phyloP scores from a whole-genome alignment of 64 coral and sea anemone species.

The Actinia tenebrosa region DNA sequence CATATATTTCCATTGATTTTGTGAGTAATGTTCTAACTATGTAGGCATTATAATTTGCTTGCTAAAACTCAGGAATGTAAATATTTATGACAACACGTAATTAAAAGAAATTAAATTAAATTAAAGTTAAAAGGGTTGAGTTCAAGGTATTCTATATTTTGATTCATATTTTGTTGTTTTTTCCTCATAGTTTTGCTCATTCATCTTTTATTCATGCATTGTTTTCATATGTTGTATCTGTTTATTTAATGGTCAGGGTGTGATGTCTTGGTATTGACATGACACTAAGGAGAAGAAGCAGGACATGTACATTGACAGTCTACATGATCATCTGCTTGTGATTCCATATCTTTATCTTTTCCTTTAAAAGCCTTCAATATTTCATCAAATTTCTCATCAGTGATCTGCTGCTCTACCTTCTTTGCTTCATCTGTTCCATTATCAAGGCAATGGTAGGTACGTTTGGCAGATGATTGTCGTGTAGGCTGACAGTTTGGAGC shows the following conservation, averaged over 20 bases:
- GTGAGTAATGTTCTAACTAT: neutral
- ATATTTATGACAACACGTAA: neutral
- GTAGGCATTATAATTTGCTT: neutral
- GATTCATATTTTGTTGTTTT: neutral
- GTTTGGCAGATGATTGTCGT: neutral
- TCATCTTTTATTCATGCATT: neutral
- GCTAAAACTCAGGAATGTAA: neutral
- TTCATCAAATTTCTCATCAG: constrained; percentile 1
- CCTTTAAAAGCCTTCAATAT: neutral
- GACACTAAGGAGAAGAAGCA: neutral
- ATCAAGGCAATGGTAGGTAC: neutral
- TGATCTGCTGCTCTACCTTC: neutral
- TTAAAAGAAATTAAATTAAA: neutral
- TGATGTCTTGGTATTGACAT: no score
- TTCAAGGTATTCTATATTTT: neutral
- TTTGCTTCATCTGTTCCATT: neutral
- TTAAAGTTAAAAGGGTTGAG: neutral
- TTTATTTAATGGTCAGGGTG: neutral
- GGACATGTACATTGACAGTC: constrained; percentile 7
- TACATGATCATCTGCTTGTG: neutral
- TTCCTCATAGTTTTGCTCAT: neutral
- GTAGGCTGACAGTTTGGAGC: constrained; percentile 18
- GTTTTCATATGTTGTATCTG: neutral
- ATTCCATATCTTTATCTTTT: neutral
- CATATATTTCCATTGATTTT: neutral